Conservation (phyloP, 1,140 invertebrate species). For the Gyrodactylus bullatarudis region DNA sequence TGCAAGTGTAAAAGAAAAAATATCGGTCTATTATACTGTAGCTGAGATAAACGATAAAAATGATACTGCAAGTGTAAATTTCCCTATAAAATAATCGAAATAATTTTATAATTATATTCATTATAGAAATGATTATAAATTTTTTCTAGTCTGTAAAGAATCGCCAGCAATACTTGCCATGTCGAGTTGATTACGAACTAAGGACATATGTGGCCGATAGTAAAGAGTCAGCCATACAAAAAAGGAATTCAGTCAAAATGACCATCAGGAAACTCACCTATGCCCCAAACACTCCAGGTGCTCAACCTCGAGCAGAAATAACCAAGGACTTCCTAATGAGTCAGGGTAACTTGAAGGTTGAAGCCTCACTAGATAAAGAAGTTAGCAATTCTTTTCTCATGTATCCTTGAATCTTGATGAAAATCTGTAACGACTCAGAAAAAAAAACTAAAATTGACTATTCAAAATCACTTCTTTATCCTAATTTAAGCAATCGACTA, state of each 20-base stretch:
- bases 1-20: too few species aligned
- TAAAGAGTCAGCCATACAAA: background rate
- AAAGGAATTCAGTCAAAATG: constrained; percentile 24
- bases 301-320: constrained; percentile 83
- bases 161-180: constrained; percentile 38
- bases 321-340: constrained; percentile 99
- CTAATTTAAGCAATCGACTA: too few species aligned
- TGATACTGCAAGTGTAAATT: too few species aligned
- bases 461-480: too few species aligned
- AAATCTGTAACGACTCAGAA: too few species aligned
- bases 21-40: too few species aligned
- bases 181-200: constrained; percentile 89
- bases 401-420: too few species aligned
- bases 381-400: constrained; percentile 20
- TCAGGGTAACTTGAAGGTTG: constrained; percentile 75
- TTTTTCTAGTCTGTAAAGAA: background rate
- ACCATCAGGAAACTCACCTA: constrained; percentile 68
- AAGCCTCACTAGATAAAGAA: constrained; percentile 86
- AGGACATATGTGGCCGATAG: constrained; percentile 68
- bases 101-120: too few species aligned
- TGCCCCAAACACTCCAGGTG: constrained; percentile 72
- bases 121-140: background rate
- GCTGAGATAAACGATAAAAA: too few species aligned
- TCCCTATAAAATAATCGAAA: too few species aligned
- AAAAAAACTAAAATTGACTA: too few species aligned